Base-by-base conservation (phyloP, 2,888 invertebrate species). In the Torymus aiolomorphi region DNA sequence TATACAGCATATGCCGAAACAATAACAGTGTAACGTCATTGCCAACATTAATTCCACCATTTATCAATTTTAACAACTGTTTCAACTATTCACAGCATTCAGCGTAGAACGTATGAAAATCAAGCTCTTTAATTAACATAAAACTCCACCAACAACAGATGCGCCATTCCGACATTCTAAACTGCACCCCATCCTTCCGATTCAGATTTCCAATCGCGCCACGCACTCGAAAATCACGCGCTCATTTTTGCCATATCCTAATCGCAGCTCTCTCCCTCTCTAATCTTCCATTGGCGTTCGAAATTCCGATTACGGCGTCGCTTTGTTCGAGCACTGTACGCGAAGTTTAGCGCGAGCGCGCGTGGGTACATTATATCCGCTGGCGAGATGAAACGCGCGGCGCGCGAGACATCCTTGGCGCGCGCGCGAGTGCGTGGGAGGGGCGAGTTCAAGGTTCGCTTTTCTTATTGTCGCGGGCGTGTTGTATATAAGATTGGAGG, bases 401-500 rank as follows among this genome's bases (percentile, higher is more conserved):
- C 49, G 70, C n/a, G 16, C 14, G 62, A 70, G 63, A 63, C 76
- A 70, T 76, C 57, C 57, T 77, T 71, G 63, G 70, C 57, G 31
- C 4, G 31, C 31, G n/a, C 18, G n/a, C 3, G 24, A 52, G n/a
- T 2, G 13, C 13, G 8, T 14, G 18, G 24, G 8, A 31, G 24
- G 24, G 4, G 18, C 14, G 56, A 77, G 71, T 77, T 77, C 76
- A 77, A 77, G 63, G 76, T 65, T 77, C 57, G 31, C 31, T 31
- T 31, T 54, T 24, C 56, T 16, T n/a, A 3, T 42, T 12, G 42
- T n/a, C 8, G 31, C 24, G 2, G 66, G 31, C 8, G 4, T 31
- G 31, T 31, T 31, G 31, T 31, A 31, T 31, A 31, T 70, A 57
- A n/a, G 42, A 12, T 52, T 18, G 14, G 2, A 52, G 20, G 52